Percentiles rank a stretch among this genome's conserved stretches.
phyloP scores from a whole-genome alignment of 1,140 invertebrate genomes.

The Microplitis mediator region DNA sequence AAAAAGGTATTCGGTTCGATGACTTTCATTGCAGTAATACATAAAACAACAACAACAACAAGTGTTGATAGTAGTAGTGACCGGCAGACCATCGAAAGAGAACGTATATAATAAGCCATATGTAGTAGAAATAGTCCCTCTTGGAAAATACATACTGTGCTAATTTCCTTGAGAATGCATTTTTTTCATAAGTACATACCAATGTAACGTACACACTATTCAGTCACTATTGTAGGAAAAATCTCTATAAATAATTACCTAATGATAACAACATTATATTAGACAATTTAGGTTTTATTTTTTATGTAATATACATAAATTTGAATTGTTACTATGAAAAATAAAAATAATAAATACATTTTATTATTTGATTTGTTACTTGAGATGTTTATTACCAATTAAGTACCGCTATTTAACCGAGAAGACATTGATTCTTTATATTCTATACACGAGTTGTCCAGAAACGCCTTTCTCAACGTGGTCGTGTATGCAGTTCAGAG shows the following conservation, averaged over 20 bases:
- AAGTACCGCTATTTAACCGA: background rate
- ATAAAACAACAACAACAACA: background rate
- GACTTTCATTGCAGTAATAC: too few species aligned
- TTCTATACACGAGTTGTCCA: slow-evolving; percentile 41
- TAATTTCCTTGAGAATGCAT: slow-evolving; percentile 52
- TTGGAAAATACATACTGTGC: slow-evolving; percentile 42
- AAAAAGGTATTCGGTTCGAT: too few species aligned
- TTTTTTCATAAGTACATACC: slow-evolving; percentile 33
- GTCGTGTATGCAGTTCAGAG: slow-evolving; percentile 45
- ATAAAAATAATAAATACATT: background rate
- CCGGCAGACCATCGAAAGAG: slow-evolving; percentile 28
- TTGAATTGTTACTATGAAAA: too few species aligned
- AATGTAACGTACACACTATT: too few species aligned
- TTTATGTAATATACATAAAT: too few species aligned
- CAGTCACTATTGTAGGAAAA: background rate
- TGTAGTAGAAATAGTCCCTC: slow-evolving; percentile 36
- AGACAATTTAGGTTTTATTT: background rate
- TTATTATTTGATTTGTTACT: background rate
- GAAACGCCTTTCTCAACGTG: slow-evolving; percentile 46
- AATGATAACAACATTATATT: slow-evolving; percentile 4
- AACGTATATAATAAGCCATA: slow-evolving; percentile 36
- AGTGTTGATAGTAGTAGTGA: background rate
- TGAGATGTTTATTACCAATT: background rate
- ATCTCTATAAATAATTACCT: slow-evolving; percentile 11
- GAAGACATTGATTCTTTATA: slow-evolving; percentile 44